Base-by-base conservation (phyloP, 1,140 invertebrate species). In the Macrotrachela quadricornifera region DNA sequence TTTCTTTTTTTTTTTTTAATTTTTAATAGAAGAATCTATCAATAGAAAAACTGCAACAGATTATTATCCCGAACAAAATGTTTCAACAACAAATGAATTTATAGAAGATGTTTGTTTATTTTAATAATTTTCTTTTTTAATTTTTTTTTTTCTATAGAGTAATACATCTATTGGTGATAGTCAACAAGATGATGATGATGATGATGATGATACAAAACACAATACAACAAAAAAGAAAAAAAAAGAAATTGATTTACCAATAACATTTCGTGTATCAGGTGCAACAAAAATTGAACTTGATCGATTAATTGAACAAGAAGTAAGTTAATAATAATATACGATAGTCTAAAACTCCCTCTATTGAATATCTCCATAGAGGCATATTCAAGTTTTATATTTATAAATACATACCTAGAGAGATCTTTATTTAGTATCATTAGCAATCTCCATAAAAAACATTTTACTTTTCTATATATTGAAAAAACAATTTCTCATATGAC, bases 281-380 rank as follows among this genome's bases (percentile, higher is more conserved):
- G 76, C 80, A 57, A 71, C 77, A 4, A 74, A 76, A 49, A 71
- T 73, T 16, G 77, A 85, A 15, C 62, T 95, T 8, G 79, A 84
- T 61, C 63, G 71, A 16, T 79, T 79, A 21, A 70, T 78, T 45
- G 85, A 94, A 64, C 77, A 79, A 68, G 90, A 96, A 74, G 78
- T 81, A 73, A 64, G 57, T 63, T 37, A 57, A n/a, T n/a, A n/a
- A n/a, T n/a, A n/a, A n/a, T n/a, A n/a, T n/a, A n/a, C n/a, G n/a
- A n/a, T n/a, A n/a, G n/a, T n/a, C n/a, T n/a, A n/a, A n/a, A n/a
- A n/a, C n/a, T n/a, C n/a, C n/a, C n/a, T n/a, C n/a, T n/a, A n/a
- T n/a, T n/a, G n/a, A n/a, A n/a, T n/a, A n/a, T n/a, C n/a, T n/a
- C n/a, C n/a, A n/a, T n/a, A n/a, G n/a, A n/a, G n/a, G n/a, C n/a